A percentile compares a stretch with the other conserved stretches of the same genome.
Evolutionary conservation across 1,140 invertebrate species (phyloP).

Genomic region (Babylonia areolata): DNA sequence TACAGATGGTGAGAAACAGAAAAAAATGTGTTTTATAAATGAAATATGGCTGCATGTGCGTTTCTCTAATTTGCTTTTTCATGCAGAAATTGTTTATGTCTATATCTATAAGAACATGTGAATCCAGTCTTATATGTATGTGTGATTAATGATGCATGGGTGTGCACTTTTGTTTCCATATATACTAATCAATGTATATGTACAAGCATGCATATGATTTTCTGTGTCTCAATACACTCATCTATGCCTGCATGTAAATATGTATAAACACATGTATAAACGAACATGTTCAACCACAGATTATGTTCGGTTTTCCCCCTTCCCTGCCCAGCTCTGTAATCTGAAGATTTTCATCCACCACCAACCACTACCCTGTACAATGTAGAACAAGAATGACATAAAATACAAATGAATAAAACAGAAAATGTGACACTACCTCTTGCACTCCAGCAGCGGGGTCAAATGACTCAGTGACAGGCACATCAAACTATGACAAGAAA

Average conservation of each 20-base stretch:
- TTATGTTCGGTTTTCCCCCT: too few species aligned
- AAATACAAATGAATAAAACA: background rate
- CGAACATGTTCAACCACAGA: too few species aligned
- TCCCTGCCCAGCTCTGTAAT: too few species aligned
- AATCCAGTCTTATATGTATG: background rate
- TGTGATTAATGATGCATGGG: background rate
- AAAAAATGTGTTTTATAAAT: too few species aligned
- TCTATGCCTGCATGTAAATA: background rate
- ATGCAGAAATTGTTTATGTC: constrained; percentile 1
- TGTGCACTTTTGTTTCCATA: background rate
- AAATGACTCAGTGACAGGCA: constrained; percentile 17
- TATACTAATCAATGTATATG: too few species aligned
- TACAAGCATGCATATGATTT: background rate
- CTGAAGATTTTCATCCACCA: background rate
- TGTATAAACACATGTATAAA: too few species aligned
- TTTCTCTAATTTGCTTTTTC: too few species aligned
- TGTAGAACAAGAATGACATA: background rate
- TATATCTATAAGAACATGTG: background rate
- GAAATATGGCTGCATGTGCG: too few species aligned
- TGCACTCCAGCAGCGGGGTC: constrained; percentile 9
- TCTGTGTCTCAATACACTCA: background rate
- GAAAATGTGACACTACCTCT: constrained; percentile 30
- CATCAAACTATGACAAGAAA: constrained; percentile 23
- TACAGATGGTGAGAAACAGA: too few species aligned
- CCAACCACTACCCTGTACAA: background rate